These are phyloP conservation scores for Zootermopsis nevadensis DNA, from an alignment of 2,888 invertebrate genomes.

Conservation along the genomic window DNA sequence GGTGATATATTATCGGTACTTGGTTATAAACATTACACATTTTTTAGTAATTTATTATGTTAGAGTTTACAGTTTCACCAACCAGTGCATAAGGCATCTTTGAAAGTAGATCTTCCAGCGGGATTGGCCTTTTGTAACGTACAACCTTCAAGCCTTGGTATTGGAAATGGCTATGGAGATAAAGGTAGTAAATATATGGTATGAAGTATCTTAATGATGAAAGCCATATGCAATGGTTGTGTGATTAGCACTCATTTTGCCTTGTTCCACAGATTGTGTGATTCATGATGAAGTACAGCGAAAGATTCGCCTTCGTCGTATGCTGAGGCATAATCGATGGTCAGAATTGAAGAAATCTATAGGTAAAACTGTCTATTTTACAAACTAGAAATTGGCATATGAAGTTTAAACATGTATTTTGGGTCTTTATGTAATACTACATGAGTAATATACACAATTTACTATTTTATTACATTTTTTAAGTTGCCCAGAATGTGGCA, in stretches of 20 bases:
- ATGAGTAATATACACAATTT: too few relatives aligned
- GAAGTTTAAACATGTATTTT: too few relatives aligned
- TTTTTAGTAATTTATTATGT: background rate
- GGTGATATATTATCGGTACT: background rate
- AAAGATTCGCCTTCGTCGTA: conserved; percentile 30
- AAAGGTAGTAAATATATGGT: conserved; percentile 7
- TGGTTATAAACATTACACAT: too few relatives aligned
- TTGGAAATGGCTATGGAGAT: conserved; percentile 54
- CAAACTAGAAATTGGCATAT: too few relatives aligned
- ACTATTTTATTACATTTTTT: too few relatives aligned
- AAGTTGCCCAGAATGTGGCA: too few relatives aligned
- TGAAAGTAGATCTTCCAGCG: conserved; percentile 53
- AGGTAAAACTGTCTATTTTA: background rate
- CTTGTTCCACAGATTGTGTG: background rate
- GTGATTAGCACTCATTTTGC: background rate
- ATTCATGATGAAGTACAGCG: conserved; percentile 34
- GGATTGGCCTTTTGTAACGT: conserved; percentile 54
- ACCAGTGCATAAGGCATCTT: background rate
- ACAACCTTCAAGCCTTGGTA: conserved; percentile 50
- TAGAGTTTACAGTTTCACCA: conserved; percentile 8
- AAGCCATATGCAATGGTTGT: background rate
- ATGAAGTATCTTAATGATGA: too few relatives aligned
- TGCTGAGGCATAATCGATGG: background rate
- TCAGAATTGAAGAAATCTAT: background rate
- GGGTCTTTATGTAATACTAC: too few relatives aligned